Conservation (phyloP, 2,797 vertebrate genomes). For the Sebastes baramenuke region DNA sequence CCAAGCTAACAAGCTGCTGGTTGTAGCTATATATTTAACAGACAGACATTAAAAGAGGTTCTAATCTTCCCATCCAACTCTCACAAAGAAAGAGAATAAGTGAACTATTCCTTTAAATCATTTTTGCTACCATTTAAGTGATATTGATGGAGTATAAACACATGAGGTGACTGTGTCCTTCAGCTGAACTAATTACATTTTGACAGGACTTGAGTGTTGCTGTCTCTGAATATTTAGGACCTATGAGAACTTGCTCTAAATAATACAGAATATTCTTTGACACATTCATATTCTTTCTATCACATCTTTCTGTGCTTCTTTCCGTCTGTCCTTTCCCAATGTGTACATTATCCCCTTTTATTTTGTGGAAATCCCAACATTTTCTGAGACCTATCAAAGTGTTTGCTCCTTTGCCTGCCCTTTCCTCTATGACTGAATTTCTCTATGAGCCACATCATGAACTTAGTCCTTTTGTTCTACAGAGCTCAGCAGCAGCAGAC, state of each 20-base stretch:
- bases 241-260: not conserved
- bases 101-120: not conserved
- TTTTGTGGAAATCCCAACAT: not conserved
- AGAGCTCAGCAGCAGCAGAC: not conserved
- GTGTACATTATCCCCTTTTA: not conserved
- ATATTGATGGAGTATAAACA: not conserved
- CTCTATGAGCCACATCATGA: not conserved
- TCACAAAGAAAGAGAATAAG: not conserved
- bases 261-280: not conserved
- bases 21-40: not conserved
- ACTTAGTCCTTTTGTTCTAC: not conserved
- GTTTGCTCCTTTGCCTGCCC: not conserved
- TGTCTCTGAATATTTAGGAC: not conserved
- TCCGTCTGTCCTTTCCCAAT: not conserved
- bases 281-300: not conserved
- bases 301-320: not conserved
- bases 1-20: not conserved
- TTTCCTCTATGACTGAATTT: not conserved
- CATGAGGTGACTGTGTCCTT: not conserved
- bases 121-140: not conserved
- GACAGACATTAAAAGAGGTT: too few relatives aligned
- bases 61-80: too few relatives aligned
- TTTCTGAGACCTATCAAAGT: not conserved
- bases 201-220: too few relatives aligned
- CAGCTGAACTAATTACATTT: too few relatives aligned